Evolutionary conservation across 2,113 vertebrate species (phyloP), one percentile per base, ranked within the genome.

Genomic region (Montifringilla adamsi): DNA sequence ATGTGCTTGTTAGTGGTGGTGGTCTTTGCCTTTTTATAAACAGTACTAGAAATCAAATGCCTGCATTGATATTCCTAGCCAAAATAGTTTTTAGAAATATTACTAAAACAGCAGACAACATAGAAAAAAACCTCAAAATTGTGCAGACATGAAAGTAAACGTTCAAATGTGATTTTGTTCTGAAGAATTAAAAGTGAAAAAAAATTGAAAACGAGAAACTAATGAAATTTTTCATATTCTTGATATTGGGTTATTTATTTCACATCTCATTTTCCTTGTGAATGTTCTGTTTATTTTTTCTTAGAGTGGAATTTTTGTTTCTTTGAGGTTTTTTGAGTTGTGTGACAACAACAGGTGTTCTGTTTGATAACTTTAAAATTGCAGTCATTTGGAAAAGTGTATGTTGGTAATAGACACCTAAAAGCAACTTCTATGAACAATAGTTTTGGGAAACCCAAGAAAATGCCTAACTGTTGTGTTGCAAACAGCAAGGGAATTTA

Each of bases 141-240:
- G 1, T 46, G 37, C 4, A 33, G 14, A 6, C 8, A 50, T 35
- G 22, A 78, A 58, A 49, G 1, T 31, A 35, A 67, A 41, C 0
- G 3, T 56, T 75, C 19, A 56, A 62, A 58, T 58, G 13, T 35
- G 11, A 49, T 63, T 73, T 39, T 59, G 3, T 62, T 81, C 26
- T 77, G 27, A 67, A n/a, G 33, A 80, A 22, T 24, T 84, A 41
- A 69, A 79, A 68, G 52, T 10, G 3, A 41, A 2, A 30, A 37
- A 33, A 59, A 41, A 13, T 43, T 43, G 6, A 9, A 85, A 44
- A 26, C 23, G 18, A 74, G 35, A 64, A 10, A 23, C 2, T 46
- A 74, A 35, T 35, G 2, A 74, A 35, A 6, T 6, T 35, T 58
- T 35, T 58, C 5, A 12, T 59, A 10, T 59, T 70, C 11, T 69